Percentiles rank a stretch among this genome's conserved stretches.
Conservation (phyloP, 92 coral and sea anemone genomes). For the Epizoanthus ramosus region DNA sequence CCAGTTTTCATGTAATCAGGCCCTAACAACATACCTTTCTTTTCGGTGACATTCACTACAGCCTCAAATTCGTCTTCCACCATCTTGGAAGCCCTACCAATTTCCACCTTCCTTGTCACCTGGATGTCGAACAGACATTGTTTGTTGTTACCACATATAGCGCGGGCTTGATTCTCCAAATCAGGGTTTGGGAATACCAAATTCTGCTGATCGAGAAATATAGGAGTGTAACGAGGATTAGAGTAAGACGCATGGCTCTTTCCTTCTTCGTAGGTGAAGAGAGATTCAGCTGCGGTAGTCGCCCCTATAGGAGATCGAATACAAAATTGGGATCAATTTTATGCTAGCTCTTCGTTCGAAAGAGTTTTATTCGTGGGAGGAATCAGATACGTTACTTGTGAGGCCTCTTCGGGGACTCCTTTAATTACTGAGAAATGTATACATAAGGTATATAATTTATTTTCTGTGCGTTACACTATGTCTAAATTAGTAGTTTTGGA, state of each 20-base stretch:
- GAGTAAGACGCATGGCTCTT: background rate
- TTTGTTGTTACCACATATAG: constrained; percentile 29
- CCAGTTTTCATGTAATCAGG: too few species aligned
- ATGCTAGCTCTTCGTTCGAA: background rate
- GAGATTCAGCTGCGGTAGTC: constrained; percentile 9
- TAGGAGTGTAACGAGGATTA: constrained; percentile 15
- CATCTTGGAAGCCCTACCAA: constrained; percentile 34
- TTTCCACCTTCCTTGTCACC: constrained; percentile 26
- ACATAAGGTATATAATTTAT: too few species aligned
- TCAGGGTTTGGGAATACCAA: background rate
- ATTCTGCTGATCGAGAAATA: constrained; percentile 27
- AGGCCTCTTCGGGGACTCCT: too few species aligned
- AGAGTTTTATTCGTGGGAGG: too few species aligned
- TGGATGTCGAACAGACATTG: constrained; percentile 44
- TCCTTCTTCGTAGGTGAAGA: background rate
- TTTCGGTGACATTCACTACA: background rate
- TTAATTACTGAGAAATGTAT: too few species aligned
- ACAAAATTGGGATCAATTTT: background rate
- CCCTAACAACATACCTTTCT: background rate
- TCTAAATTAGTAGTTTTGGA: too few species aligned
- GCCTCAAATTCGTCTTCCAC: background rate
- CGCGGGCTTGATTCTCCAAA: constrained; percentile 26
- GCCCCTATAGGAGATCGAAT: background rate
- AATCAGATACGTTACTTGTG: too few species aligned
- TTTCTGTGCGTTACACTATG: too few species aligned